phyloP scores from a whole-genome alignment of 2,888 invertebrate species.

The Ditula angustiorana region DNA sequence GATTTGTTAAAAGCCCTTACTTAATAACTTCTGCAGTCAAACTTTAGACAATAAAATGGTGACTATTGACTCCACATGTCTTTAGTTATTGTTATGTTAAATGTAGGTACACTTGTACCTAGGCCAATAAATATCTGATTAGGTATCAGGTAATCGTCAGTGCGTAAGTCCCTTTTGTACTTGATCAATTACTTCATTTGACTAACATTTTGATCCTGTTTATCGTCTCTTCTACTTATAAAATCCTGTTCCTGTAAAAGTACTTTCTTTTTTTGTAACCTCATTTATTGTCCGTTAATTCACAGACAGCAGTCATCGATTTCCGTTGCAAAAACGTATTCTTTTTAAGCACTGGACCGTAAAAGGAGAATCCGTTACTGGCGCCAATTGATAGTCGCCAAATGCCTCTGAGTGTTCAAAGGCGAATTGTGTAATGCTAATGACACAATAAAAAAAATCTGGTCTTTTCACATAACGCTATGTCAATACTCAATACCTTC shows the following conservation, averaged over 20 bases:
- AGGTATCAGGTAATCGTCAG: too few relatives aligned
- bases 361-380: conserved; percentile 60
- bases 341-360: conserved; percentile 46
- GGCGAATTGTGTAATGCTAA: conserved; percentile 55
- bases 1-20: too few relatives aligned
- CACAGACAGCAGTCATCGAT: conserved; percentile 22
- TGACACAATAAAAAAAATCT: conserved; percentile 34
- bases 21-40: too few relatives aligned
- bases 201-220: background rate
- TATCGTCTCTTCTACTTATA: background rate
- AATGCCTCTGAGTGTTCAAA: conserved; percentile 52
- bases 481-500: background rate
- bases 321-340: conserved; percentile 32
- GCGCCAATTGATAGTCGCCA: conserved; percentile 50
- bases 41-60: too few relatives aligned
- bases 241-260: background rate
- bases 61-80: too few relatives aligned
- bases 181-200: background rate
- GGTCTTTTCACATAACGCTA: conserved; percentile 7
- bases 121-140: too few relatives aligned
- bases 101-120: too few relatives aligned
- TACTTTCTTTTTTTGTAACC: background rate
- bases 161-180: too few relatives aligned
- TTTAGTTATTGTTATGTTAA: too few relatives aligned
- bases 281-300: conserved; percentile 20